Percentiles rank a stretch among this genome's conserved stretches.
These are phyloP conservation scores for Pan paniscus DNA, from an alignment of 2,113 vertebrate species.

Conservation along the genomic window DNA sequence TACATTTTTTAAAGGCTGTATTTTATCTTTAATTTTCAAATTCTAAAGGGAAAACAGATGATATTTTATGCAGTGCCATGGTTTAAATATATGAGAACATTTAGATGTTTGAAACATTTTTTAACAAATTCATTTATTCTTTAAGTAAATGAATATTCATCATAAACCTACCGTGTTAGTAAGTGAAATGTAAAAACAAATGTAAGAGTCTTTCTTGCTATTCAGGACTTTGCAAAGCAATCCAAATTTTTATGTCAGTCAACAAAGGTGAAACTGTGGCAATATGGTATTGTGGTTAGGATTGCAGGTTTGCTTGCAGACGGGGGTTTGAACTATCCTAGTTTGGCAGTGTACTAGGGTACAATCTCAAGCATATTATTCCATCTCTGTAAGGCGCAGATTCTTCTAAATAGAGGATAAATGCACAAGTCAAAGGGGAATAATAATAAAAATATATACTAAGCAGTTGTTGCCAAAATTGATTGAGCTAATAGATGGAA, in stretches of 20 bases:
- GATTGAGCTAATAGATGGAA: conserved; percentile 53
- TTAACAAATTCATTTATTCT: not conserved
- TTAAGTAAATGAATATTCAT: conserved; percentile 16
- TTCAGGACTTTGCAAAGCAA: not conserved
- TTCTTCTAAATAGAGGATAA: conserved; percentile 19
- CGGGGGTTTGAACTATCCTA: not conserved
- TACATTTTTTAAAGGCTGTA: not conserved
- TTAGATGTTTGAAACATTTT: conserved; percentile 10
- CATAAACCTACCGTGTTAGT: not conserved
- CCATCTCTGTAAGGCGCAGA: not conserved
- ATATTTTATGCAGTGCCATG: not conserved
- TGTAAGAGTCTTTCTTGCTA: not conserved
- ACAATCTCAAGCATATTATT: not conserved
- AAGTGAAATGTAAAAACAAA: conserved; percentile 1
- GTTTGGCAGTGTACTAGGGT: not conserved
- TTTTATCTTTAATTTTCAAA: not conserved
- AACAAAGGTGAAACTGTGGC: not conserved
- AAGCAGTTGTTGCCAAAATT: conserved; percentile 55
- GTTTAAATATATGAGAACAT: not conserved
- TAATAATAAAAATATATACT: conserved; percentile 52
- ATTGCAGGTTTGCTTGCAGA: not conserved
- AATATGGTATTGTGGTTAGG: not conserved
- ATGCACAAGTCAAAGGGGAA: conserved; percentile 31
- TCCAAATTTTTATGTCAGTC: not conserved
- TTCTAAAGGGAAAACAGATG: conserved; percentile 19